Evolutionary conservation across 2,113 vertebrate genomes (phyloP), one percentile per base, ranked within the genome.

Genomic region (Pseudolaguvia tuberculata): DNA sequence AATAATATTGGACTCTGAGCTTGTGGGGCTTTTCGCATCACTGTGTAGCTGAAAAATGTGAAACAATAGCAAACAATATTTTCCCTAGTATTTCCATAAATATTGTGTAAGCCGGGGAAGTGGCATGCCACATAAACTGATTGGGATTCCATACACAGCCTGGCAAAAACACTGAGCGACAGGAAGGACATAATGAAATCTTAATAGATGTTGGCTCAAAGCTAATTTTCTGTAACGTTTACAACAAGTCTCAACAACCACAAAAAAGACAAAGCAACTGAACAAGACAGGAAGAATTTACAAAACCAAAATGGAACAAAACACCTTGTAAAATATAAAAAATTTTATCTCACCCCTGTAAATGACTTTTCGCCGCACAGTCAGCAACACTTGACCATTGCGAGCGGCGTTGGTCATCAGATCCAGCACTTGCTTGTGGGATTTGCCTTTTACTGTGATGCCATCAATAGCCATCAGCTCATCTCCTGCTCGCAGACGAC

Each of bases 381-480:
- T 95, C 56, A 99, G 79, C 80, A 97, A 85, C 59, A 99, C 96
- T 48, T 98, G 95, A 17, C 96, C 96, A 0, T 97, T 98, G 12
- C 95, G 92, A 23, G 96, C 96, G 0, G 96, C 97, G 0, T 94
- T 92, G 10, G 96, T 98, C 96, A 99, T 99, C 23, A 99, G 88
- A 79, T 98, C 96, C 84, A 99, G 80, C 66, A 98, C 97, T 77
- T 98, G 95, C 73, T 97, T 98, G 89, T 99, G 97, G 0, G 96
- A 94, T 50, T 95, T 95, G 51, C 95, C 96, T 76, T 95, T 97
- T 0, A 98, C 92, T 5, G 93, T 91, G 75, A 97, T 90, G 0
- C 96, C 95, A 31, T 99, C 97, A 0, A 99, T 98, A 35, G 94
- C 96, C 81, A 97, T 92, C 21, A 99, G 92, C 77, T 99, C 96